A percentile compares a stretch with the other conserved stretches of the same genome.
phyloP scores from a whole-genome alignment of 2,797 vertebrate genomes.

The Valencia hispanica region DNA sequence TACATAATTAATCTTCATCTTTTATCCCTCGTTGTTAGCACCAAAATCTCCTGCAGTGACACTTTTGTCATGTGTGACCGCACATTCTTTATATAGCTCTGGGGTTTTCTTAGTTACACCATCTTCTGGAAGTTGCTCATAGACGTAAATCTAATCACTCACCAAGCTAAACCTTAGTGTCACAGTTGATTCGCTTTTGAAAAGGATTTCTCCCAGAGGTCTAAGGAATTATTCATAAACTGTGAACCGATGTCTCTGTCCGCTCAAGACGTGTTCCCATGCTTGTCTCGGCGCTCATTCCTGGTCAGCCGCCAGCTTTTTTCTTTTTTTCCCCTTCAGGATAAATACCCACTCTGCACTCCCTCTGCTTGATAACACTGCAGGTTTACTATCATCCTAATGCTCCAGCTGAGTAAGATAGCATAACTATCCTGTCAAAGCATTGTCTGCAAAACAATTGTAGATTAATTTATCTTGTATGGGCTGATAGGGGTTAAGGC shows the following conservation, averaged over 20 bases:
- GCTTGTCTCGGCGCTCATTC: conserved; percentile 45
- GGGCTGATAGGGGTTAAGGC: conserved; percentile 51
- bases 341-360: conserved; percentile 44
- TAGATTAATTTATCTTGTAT: conserved; percentile 74
- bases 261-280: conserved; percentile 51
- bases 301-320: conserved; percentile 37
- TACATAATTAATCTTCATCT: conserved; percentile 6
- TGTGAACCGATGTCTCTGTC: conserved; percentile 29
- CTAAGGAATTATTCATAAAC: conserved; percentile 64
- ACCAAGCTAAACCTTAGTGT: conserved; percentile 49
- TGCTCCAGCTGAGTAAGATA: conserved; percentile 35
- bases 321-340: conserved; percentile 28
- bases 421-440: conserved; percentile 53
- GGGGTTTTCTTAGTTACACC: conserved; percentile 39
- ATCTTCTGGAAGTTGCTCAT: conserved; percentile 33
- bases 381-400: conserved; percentile 24
- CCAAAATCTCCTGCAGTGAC: background rate
- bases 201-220: conserved; percentile 56
- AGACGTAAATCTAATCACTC: conserved; percentile 56
- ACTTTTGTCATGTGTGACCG: conserved; percentile 32
- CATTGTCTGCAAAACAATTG: conserved; percentile 68
- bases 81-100: conserved; percentile 32
- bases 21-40: conserved; percentile 20
- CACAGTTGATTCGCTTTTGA: conserved; percentile 59
- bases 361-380: conserved; percentile 33